Evolutionary conservation across 2,113 vertebrate genomes (phyloP).

Genomic region (Tenrec ecaudatus): DNA sequence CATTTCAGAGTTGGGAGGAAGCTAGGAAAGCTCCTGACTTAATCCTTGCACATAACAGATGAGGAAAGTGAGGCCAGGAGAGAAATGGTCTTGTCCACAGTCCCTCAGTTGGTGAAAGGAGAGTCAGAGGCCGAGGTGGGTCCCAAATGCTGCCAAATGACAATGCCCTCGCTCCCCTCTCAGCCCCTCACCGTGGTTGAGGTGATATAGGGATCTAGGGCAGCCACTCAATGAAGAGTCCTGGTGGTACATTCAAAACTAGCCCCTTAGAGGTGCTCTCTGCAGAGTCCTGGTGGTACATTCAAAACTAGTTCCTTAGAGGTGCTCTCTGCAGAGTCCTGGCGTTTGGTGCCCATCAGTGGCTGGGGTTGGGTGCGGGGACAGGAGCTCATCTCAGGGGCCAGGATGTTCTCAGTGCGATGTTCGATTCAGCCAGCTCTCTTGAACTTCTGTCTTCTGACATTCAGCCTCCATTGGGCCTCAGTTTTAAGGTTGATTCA

Average conservation of each 20-base stretch:
- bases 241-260: slow-evolving; percentile 61
- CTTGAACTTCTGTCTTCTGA: neutral
- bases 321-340: slow-evolving; percentile 45
- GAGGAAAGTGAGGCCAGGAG: neutral
- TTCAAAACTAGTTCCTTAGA: slow-evolving; percentile 50
- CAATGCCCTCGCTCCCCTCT: too few relatives aligned
- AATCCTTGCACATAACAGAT: neutral
- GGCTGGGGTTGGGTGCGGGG: neutral
- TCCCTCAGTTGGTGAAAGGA: neutral
- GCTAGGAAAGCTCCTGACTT: neutral
- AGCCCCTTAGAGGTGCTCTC: slow-evolving; percentile 32
- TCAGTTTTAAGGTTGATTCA: neutral
- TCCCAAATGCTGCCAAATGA: too few relatives aligned
- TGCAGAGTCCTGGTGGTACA: too few relatives aligned
- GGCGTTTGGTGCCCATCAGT: neutral
- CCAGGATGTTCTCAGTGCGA: neutral
- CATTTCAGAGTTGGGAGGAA: neutral
- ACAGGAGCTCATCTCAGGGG: neutral
- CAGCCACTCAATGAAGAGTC: slow-evolving; percentile 44
- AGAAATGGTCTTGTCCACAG: neutral
- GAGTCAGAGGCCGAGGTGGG: too few relatives aligned
- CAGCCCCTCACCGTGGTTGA: accelerated
- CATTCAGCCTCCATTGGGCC: neutral
- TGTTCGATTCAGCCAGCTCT: neutral
- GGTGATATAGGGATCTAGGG: neutral